Percentiles rank a stretch among this genome's conserved stretches.
Evolutionary conservation across 2,888 invertebrate genomes (phyloP).

Genomic region (Melieria omissa): DNA sequence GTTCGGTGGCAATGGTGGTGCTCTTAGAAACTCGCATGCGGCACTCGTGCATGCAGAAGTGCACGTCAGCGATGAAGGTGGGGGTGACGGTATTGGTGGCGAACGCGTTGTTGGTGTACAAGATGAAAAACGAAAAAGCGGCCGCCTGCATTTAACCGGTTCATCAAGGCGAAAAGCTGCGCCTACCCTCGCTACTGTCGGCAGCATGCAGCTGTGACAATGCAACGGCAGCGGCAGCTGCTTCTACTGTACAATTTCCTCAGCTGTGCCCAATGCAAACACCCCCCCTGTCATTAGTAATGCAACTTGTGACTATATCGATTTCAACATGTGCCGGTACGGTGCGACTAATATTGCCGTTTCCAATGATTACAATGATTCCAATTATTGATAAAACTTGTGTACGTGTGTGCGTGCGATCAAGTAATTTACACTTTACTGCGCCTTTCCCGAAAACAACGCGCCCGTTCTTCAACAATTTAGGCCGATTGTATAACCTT

Average conservation of each 20-base stretch:
- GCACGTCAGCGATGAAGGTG: neutral
- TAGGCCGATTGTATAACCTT: too few species aligned
- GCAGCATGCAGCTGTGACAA: neutral
- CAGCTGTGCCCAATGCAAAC: too few species aligned
- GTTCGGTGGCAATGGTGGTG: too few species aligned
- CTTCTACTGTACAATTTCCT: neutral
- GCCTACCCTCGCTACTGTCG: neutral
- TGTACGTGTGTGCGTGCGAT: neutral
- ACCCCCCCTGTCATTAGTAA: too few species aligned
- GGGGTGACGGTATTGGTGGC: neutral
- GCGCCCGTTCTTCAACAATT: too few species aligned
- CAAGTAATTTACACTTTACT: too few species aligned
- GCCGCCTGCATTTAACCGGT: neutral
- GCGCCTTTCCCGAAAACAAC: too few species aligned
- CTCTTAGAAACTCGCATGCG: too few species aligned
- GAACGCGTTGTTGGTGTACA: too few species aligned
- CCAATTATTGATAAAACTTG: slow-evolving; percentile 2
- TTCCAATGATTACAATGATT: neutral
- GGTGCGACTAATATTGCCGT: neutral
- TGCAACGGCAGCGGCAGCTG: neutral
- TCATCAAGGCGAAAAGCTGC: neutral
- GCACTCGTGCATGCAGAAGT: neutral
- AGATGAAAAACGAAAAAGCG: too few species aligned
- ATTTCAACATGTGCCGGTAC: neutral
- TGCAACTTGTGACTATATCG: neutral